Evolutionary conservation across 1,140 invertebrate genomes (phyloP).

Genomic region (Pachyrhynchus sulphureomaculatus): DNA sequence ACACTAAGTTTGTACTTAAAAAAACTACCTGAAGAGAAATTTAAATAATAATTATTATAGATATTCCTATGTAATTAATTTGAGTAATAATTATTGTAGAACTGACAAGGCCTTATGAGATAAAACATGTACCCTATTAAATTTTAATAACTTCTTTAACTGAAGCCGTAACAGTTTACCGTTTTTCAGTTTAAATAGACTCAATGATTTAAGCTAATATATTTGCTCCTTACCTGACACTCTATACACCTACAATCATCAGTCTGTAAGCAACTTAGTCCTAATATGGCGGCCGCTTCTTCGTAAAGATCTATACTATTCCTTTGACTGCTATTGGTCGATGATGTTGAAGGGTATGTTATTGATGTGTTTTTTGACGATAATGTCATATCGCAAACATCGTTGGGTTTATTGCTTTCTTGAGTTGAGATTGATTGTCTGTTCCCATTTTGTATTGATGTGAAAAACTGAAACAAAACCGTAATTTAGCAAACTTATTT

Average conservation of each 20-base stretch:
- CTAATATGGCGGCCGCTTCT: conserved; percentile 60
- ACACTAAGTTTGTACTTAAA: too few relatives aligned
- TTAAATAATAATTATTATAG: too few relatives aligned
- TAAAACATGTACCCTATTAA: too few relatives aligned
- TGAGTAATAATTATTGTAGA: too few relatives aligned
- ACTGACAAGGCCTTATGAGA: too few relatives aligned
- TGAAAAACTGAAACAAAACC: conserved; percentile 22
- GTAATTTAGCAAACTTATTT: neutral
- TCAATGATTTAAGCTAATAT: too few relatives aligned
- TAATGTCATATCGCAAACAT: neutral
- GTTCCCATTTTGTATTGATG: conserved; percentile 23
- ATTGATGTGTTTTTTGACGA: conserved; percentile 3
- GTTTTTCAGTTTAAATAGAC: too few relatives aligned
- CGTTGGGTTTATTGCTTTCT: conserved; percentile 24
- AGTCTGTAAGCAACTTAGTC: conserved; percentile 58
- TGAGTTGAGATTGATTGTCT: conserved; percentile 21
- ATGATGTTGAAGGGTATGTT: conserved; percentile 8
- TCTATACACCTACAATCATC: conserved; percentile 62
- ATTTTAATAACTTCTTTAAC: too few relatives aligned
- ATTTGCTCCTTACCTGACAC: conserved; percentile 58
- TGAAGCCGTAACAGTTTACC: too few relatives aligned
- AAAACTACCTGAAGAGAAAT: too few relatives aligned
- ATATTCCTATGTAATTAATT: too few relatives aligned
- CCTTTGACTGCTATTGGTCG: neutral
- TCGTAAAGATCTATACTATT: conserved; percentile 55